phyloP scores from a whole-genome alignment of 2,888 invertebrate genomes.

The Campaea margaritaria region DNA sequence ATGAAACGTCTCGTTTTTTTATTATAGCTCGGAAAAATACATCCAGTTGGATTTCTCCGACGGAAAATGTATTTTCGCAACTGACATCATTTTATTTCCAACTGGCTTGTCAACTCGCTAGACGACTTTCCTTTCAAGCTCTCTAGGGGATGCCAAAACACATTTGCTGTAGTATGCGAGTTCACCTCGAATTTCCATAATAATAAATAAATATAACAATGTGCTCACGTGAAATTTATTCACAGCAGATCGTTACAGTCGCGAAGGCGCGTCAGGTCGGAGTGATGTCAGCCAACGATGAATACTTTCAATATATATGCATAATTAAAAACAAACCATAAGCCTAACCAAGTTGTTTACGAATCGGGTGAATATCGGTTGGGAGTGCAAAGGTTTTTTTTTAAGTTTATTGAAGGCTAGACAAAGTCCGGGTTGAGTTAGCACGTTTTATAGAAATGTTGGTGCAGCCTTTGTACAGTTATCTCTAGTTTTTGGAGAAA shows the following conservation, averaged over 20 bases:
- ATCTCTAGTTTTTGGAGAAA: neutral
- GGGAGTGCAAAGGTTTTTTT: slow-evolving; percentile 4
- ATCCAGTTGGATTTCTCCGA: slow-evolving; percentile 8
- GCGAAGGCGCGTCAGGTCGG: slow-evolving; percentile 26
- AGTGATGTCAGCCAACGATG: slow-evolving; percentile 21
- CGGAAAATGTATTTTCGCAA: slow-evolving; percentile 13
- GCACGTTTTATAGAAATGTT: neutral
- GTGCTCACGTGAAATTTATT: slow-evolving; percentile 56
- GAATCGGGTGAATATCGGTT: neutral
- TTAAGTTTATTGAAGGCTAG: slow-evolving; percentile 10
- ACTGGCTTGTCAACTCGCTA: slow-evolving; percentile 41
- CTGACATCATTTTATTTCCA: slow-evolving; percentile 20
- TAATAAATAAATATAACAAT: slow-evolving; percentile 51
- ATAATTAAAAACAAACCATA: slow-evolving; percentile 20
- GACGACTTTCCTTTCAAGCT: slow-evolving; percentile 45
- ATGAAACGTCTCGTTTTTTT: neutral
- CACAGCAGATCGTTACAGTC: slow-evolving; percentile 53
- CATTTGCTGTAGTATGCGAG: slow-evolving; percentile 47
- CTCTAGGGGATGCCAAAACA: slow-evolving; percentile 53
- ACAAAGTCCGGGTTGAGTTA: slow-evolving; percentile 4
- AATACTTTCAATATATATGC: slow-evolving; percentile 14
- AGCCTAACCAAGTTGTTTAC: slow-evolving; percentile 15
- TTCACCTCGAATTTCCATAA: slow-evolving; percentile 56
- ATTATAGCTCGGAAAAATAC: slow-evolving; percentile 5
- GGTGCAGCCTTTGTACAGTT: neutral